Evolutionary conservation across 2,113 vertebrate genomes (phyloP).

Genomic region (Silurus glanis): DNA sequence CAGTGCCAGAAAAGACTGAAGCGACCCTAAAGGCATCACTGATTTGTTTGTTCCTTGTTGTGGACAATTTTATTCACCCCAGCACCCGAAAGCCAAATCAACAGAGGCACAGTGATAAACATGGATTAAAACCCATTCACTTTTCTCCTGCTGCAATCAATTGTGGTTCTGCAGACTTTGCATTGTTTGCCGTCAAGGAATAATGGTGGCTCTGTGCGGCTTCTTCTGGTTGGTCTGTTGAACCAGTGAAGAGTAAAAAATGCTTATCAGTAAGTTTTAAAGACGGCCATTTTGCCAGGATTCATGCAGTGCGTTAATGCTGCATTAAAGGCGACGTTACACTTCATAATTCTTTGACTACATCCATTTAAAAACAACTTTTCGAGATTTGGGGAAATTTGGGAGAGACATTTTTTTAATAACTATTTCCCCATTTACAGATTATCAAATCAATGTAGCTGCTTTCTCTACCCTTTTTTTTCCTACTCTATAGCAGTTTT

Average conservation of each 20-base stretch:
- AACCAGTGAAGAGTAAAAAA: not conserved
- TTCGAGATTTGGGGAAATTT: too few relatives aligned
- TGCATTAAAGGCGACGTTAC: not conserved
- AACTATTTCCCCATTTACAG: not conserved
- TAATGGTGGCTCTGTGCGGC: not conserved
- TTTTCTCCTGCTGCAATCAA: constrained; percentile 15
- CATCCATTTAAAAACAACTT: not conserved
- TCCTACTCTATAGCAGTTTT: not conserved
- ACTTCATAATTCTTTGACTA: not conserved
- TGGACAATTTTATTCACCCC: constrained; percentile 36
- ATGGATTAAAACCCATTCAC: constrained; percentile 20
- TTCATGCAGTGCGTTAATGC: not conserved
- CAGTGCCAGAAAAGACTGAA: constrained; percentile 14
- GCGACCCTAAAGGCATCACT: constrained; percentile 31
- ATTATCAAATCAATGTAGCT: not conserved
- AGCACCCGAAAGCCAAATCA: constrained; percentile 11
- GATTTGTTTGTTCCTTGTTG: constrained; percentile 40
- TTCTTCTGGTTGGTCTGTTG: not conserved
- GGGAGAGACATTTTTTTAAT: too few relatives aligned
- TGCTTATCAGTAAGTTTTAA: not conserved
- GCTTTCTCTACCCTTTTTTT: not conserved
- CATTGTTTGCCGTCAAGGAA: not conserved
- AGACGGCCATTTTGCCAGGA: not conserved
- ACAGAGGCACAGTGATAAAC: constrained; percentile 28
- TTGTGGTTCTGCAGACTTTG: not conserved